Base-by-base conservation (phyloP, 2,797 vertebrate genomes). In the Aplochiton taeniatus region DNA sequence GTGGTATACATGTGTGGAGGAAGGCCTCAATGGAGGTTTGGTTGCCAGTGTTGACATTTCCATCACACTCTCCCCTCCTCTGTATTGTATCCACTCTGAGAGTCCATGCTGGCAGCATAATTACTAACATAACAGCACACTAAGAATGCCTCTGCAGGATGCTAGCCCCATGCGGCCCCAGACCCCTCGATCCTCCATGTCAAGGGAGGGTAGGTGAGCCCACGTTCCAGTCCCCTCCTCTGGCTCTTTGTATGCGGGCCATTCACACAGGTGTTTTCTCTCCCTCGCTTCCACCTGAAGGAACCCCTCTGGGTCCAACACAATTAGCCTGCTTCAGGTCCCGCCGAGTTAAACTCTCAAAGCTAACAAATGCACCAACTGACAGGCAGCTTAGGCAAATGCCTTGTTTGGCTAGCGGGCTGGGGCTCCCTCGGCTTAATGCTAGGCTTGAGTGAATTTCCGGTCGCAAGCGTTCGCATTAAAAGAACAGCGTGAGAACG, bases 131-230 rank as follows among this genome's bases (percentile, higher is more conserved):
- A 87, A 85, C 68, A 80, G 77, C 64, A 78, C 78, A 79, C 80
- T 77, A 83, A 89, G 79, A 92, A 91, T 85, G 79, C 78, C 90
- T 88, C 90, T 69, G 83, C 82, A 81, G 87, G 89, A 86, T 77
- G 58, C 85, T 68, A 76, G 68, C 88, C 85, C 77, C 86, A 81
- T 90, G 89, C 83, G 68, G 82, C 69, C 82, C 9, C 8, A 66
- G 31, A 31, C 31, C 31, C 68, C 31, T 55, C 80, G 83, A 72
- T 78, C 74, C 87, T 61, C 58, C 74, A n/a, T 80, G 74, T 85
- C 76, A n/a, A n/a, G 83, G 77, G 70, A 81, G 77, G 81, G 81
- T 86, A 85, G 76, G 80, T 88, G 73, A 65, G 68, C 69, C 67
- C 69, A 66, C 58, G 66, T 59, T 47, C 43, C 19, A 12, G 41